Evolutionary conservation across 1,140 invertebrate species (phyloP).

Genomic region (Anoplophora glabripennis): DNA sequence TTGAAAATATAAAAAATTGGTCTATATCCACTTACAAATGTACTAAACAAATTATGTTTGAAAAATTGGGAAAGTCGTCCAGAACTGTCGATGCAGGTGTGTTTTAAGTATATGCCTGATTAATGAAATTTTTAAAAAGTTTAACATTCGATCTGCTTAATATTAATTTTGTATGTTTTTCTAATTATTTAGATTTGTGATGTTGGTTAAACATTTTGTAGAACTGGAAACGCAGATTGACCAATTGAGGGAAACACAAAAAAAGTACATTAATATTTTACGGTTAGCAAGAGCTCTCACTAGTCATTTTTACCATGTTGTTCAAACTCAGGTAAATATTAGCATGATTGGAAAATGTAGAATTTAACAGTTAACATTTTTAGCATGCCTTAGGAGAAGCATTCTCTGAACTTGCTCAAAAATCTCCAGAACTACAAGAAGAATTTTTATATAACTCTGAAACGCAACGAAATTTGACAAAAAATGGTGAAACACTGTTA

Average conservation of each 20-base stretch:
- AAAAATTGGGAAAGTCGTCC: constrained; percentile 90
- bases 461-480: constrained; percentile 88
- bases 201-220: constrained; percentile 47
- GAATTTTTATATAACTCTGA: constrained; percentile 95
- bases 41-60: constrained; percentile 91
- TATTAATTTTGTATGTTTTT: no score
- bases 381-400: constrained; percentile 79
- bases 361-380: constrained; percentile 15
- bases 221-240: constrained; percentile 93
- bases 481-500: constrained; percentile 90
- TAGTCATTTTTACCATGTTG: constrained; percentile 84
- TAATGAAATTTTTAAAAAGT: no score
- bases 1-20: constrained; percentile 93
- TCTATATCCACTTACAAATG: constrained; percentile 97
- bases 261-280: constrained; percentile 87
- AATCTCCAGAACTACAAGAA: constrained; percentile 91
- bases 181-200: no score
- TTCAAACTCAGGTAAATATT: constrained; percentile 69
- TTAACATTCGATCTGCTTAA: no score
- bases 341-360: not conserved
- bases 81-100: constrained; percentile 83
- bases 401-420: constrained; percentile 93
- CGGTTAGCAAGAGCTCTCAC: constrained; percentile 79
- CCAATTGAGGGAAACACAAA: constrained; percentile 86
- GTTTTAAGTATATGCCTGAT: no score